A percentile compares a stretch with the other conserved stretches of the same genome.
Evolutionary conservation across 2,888 invertebrate species (phyloP).

Genomic region (Incurvaria masculella): DNA sequence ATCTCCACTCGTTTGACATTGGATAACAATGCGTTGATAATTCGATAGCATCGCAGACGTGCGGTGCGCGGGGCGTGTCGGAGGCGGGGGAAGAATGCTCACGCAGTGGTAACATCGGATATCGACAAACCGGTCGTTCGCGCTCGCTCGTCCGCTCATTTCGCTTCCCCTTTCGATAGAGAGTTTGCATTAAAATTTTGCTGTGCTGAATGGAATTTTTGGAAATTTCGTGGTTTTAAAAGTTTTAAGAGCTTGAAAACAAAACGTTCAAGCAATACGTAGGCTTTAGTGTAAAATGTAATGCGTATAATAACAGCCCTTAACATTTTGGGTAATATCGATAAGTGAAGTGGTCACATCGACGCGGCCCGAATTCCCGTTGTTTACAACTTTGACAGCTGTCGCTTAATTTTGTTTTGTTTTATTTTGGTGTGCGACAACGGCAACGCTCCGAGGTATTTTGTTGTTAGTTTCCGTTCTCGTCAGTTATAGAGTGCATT

Average conservation of each 20-base stretch:
- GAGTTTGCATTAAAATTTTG: too few relatives aligned
- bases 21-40: neutral
- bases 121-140: slow-evolving; percentile 33
- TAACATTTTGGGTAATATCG: too few relatives aligned
- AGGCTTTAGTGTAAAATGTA: too few relatives aligned
- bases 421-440: slow-evolving; percentile 16
- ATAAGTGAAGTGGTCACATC: too few relatives aligned
- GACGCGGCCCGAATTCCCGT: slow-evolving; percentile 30
- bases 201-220: too few relatives aligned
- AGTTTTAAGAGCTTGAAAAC: too few relatives aligned
- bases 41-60: neutral
- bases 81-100: neutral
- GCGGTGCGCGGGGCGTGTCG: neutral
- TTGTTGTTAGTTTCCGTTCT: slow-evolving; percentile 6
- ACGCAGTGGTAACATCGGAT: slow-evolving; percentile 49
- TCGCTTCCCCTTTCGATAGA: slow-evolving; percentile 16
- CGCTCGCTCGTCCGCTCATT: slow-evolving; percentile 25
- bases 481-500: too few relatives aligned
- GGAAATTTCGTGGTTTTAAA: too few relatives aligned
- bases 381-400: slow-evolving; percentile 50
- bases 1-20: neutral
- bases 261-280: too few relatives aligned
- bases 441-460: slow-evolving; percentile 17
- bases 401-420: too few relatives aligned
- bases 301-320: too few relatives aligned